These are phyloP conservation scores for Listrodromus nycthemerus DNA, from an alignment of 2,888 invertebrate species.

Conservation along the genomic window DNA sequence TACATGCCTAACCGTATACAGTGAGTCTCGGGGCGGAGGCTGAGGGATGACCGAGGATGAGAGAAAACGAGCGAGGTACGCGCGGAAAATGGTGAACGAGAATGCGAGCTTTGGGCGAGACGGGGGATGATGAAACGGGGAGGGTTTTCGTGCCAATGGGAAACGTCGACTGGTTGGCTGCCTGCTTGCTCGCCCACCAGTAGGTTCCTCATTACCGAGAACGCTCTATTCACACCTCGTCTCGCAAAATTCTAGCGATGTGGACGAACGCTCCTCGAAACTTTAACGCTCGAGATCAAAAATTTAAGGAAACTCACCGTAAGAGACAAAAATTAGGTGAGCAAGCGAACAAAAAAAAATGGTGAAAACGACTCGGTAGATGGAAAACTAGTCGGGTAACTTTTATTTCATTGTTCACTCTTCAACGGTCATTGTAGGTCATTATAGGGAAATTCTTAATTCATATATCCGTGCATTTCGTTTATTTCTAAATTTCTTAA, in stretches of 20 bases:
- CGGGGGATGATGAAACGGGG: slow-evolving; percentile 71
- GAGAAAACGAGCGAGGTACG: slow-evolving; percentile 70
- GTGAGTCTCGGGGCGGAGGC: slow-evolving; percentile 46
- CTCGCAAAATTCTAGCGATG: slow-evolving; percentile 71
- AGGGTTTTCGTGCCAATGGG: slow-evolving; percentile 70
- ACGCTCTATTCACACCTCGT: slow-evolving; percentile 79
- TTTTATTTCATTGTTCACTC: no score
- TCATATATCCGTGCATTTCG: no score
- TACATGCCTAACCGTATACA: slow-evolving; percentile 30
- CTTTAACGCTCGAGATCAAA: not conserved
- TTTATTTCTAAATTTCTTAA: not conserved
- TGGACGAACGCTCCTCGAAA: slow-evolving; percentile 65
- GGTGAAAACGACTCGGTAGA: no score
- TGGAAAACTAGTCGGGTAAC: no score
- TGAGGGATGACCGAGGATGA: slow-evolving; percentile 68
- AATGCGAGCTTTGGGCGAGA: slow-evolving; percentile 69
- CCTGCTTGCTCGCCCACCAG: slow-evolving; percentile 72
- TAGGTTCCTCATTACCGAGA: slow-evolving; percentile 79
- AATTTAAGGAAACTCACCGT: not conserved
- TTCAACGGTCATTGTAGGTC: no score
- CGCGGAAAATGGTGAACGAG: slow-evolving; percentile 73
- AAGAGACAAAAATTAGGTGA: no score
- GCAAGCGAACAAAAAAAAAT: no score
- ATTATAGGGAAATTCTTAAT: no score
- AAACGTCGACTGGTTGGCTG: slow-evolving; percentile 74